Conservation (phyloP, 1,140 invertebrate genomes). For the Brachionus angularis region DNA sequence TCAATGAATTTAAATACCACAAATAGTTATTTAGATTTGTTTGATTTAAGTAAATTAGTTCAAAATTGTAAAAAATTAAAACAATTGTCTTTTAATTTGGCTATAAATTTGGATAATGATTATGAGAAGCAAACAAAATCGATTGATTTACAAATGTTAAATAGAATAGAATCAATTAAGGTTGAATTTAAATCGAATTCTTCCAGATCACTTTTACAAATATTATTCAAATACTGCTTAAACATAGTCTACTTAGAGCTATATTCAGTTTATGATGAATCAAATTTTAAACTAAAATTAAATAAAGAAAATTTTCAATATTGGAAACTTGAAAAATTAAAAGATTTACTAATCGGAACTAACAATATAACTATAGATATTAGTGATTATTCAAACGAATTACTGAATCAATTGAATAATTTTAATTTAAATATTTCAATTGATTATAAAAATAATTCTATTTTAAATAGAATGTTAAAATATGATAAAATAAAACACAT, state of each 20-base stretch:
- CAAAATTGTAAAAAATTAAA: not conserved
- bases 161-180: not conserved
- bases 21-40: not conserved
- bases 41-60: not conserved
- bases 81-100: not conserved
- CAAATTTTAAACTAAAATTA: conserved; percentile 9
- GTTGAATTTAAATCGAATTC: conserved; percentile 23
- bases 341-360: not conserved
- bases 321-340: not conserved
- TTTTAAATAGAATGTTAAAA: not conserved
- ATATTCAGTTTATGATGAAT: conserved; percentile 4
- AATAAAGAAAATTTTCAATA: not conserved
- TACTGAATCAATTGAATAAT: not conserved
- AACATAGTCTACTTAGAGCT: not conserved
- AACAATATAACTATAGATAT: conserved; percentile 3
- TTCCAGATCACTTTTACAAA: not conserved
- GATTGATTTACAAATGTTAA: too few species aligned
- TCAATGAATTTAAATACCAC: not conserved
- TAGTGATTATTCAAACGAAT: not conserved
- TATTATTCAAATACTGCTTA: not conserved
- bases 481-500: not conserved
- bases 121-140: not conserved
- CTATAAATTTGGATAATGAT: not conserved
- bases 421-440: conserved; percentile 10
- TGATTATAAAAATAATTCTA: not conserved